Conservation (phyloP, 2,113 vertebrate genomes). For the Serilophus lunatus region DNA sequence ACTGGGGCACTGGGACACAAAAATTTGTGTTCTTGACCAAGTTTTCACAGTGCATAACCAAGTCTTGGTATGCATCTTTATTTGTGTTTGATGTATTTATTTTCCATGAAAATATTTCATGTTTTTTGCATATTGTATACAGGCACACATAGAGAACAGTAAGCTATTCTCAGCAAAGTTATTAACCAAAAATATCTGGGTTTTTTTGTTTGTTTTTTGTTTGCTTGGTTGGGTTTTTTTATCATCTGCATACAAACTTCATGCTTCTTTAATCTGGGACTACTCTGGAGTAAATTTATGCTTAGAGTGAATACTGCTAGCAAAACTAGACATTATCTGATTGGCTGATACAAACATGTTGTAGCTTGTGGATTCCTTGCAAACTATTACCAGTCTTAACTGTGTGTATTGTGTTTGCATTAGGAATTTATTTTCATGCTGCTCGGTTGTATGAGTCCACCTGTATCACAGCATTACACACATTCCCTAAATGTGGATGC, state of each 20-base stretch:
- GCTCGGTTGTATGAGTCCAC: background rate
- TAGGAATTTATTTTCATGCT: background rate
- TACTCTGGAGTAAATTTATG: background rate
- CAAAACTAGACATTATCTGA: background rate
- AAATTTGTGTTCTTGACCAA: background rate
- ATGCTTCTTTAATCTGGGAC: background rate
- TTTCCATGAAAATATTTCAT: background rate
- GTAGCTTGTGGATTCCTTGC: background rate
- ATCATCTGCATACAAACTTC: background rate
- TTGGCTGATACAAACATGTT: background rate
- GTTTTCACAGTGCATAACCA: background rate
- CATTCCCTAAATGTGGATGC: background rate
- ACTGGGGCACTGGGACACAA: background rate
- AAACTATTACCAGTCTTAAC: background rate
- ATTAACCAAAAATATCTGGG: background rate
- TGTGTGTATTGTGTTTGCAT: background rate
- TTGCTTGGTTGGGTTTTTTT: background rate
- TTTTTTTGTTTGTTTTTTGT: too few relatives aligned
- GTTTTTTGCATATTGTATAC: background rate
- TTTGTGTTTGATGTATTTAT: background rate
- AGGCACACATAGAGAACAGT: background rate
- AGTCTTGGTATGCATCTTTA: background rate
- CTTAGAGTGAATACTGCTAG: background rate
- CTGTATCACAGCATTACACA: background rate
- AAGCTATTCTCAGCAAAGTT: background rate